Percentiles rank a stretch among this genome's conserved stretches.
Evolutionary conservation across 2,797 vertebrate species (phyloP).

Genomic region (Triplophysa yarkandensis): DNA sequence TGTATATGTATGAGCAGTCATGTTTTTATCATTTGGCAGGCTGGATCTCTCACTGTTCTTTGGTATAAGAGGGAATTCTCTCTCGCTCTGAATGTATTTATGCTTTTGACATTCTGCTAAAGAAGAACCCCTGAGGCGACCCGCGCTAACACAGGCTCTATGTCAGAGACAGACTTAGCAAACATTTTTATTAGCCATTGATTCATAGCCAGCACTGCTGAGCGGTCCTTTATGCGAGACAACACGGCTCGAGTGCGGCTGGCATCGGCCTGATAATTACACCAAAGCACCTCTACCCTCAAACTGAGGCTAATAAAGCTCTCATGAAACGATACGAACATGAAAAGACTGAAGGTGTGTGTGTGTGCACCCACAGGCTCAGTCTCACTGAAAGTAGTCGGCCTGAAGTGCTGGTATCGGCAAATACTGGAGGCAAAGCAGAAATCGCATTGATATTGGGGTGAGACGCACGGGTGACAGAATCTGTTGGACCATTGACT

Average conservation of each 20-base stretch:
- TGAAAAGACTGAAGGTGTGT: constrained; percentile 23
- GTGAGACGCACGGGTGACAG: constrained; percentile 23
- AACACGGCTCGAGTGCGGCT: constrained; percentile 25
- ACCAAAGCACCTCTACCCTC: constrained; percentile 41
- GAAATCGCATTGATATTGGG: constrained; percentile 20
- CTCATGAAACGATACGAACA: constrained; percentile 35
- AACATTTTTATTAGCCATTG: constrained; percentile 81
- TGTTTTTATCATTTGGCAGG: constrained; percentile 12
- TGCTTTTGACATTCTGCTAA: constrained; percentile 34
- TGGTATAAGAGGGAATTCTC: constrained; percentile 15
- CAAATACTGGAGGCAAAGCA: constrained; percentile 8
- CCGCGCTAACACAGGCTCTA: constrained; percentile 69
- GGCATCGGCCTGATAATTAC: constrained; percentile 43
- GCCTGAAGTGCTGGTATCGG: not conserved
- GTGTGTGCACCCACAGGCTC: not conserved
- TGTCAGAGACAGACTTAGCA: constrained; percentile 73
- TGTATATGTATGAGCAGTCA: constrained; percentile 36
- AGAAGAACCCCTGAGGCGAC: constrained; percentile 63
- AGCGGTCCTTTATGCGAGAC: constrained; percentile 35
- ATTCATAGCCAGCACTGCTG: constrained; percentile 78
- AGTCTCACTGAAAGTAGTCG: not conserved
- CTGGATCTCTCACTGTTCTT: constrained; percentile 29
- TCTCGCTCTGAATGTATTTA: constrained; percentile 23
- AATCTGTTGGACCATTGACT: constrained; percentile 22
- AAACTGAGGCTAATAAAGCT: constrained; percentile 35